A percentile compares a stretch with the other conserved stretches of the same genome.
These are phyloP conservation scores for Augochlorella aurata DNA, from an alignment of 2,888 invertebrate species.

Conservation along the genomic window DNA sequence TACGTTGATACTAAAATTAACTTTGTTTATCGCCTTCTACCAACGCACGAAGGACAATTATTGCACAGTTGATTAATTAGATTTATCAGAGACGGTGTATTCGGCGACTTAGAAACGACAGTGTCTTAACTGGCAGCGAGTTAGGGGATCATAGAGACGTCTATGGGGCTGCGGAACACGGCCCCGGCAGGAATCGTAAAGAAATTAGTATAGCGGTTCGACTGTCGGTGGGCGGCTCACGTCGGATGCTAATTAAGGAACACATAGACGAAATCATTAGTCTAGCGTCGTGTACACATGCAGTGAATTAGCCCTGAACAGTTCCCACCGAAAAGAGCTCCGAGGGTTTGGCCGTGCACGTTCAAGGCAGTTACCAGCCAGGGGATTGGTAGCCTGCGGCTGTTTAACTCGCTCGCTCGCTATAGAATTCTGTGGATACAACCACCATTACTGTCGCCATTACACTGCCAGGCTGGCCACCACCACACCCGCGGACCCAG, in stretches of 20 bases:
- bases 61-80: neutral
- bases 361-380: constrained; percentile 73
- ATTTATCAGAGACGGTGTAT: neutral
- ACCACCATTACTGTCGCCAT: constrained; percentile 61
- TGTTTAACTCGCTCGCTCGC: constrained; percentile 74
- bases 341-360: constrained; percentile 51
- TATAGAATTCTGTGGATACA: constrained; percentile 66
- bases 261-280: constrained; percentile 60
- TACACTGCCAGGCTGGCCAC: constrained; percentile 45
- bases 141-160: neutral
- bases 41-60: neutral
- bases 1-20: too few relatives aligned
- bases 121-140: neutral
- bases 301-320: constrained; percentile 57
- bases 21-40: neutral
- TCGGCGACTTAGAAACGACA: neutral
- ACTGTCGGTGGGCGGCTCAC: neutral
- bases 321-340: constrained; percentile 54
- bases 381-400: constrained; percentile 75
- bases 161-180: neutral
- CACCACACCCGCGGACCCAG: neutral
- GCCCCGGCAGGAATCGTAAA: neutral
- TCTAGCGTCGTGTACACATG: constrained; percentile 48
- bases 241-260: constrained; percentile 55
- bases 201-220: neutral